A percentile compares a stretch with the other conserved stretches of the same genome.
Evolutionary conservation across 1,140 invertebrate species (phyloP).

Genomic region (Ips typographus): DNA sequence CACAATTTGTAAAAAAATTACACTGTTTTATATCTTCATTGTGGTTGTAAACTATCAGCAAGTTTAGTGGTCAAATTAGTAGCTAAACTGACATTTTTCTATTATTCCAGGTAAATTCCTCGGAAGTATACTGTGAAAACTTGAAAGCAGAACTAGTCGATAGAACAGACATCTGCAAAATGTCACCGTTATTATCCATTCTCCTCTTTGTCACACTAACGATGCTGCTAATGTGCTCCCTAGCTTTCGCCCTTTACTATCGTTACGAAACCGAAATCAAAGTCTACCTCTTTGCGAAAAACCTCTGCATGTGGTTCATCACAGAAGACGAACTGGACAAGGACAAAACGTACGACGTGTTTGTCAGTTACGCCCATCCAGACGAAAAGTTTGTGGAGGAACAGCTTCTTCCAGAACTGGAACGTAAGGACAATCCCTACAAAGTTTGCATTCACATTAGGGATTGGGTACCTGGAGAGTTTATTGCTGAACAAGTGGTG

Average conservation of each 20-base stretch:
- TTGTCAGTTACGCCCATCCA: slow-evolving; percentile 81
- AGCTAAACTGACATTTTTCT: not conserved
- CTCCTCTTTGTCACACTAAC: slow-evolving; percentile 9
- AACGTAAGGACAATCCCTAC: slow-evolving; percentile 59
- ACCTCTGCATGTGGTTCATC: slow-evolving; percentile 65
- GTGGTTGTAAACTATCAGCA: not conserved
- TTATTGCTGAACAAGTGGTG: slow-evolving; percentile 77
- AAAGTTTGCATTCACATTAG: slow-evolving; percentile 78
- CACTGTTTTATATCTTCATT: not conserved
- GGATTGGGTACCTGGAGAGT: slow-evolving; percentile 77
- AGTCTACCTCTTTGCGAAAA: slow-evolving; percentile 69
- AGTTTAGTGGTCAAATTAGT: not conserved
- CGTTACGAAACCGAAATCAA: slow-evolving; percentile 66
- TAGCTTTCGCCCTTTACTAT: slow-evolving; percentile 59
- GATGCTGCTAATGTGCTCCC: slow-evolving; percentile 14
- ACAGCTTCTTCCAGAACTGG: slow-evolving; percentile 68
- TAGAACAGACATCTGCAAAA: slow-evolving; percentile 29
- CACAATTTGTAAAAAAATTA: slow-evolving; percentile 2
- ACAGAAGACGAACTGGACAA: slow-evolving; percentile 73
- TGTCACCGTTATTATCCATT: slow-evolving; percentile 1
- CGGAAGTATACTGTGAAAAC: slow-evolving; percentile 35
- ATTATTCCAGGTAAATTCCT: slow-evolving; percentile 40
- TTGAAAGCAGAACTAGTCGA: slow-evolving; percentile 26
- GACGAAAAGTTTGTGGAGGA: slow-evolving; percentile 75
- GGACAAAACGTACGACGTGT: slow-evolving; percentile 81